Base-by-base conservation (phyloP, 2,797 vertebrate genomes). In the Nannoperca australis region DNA sequence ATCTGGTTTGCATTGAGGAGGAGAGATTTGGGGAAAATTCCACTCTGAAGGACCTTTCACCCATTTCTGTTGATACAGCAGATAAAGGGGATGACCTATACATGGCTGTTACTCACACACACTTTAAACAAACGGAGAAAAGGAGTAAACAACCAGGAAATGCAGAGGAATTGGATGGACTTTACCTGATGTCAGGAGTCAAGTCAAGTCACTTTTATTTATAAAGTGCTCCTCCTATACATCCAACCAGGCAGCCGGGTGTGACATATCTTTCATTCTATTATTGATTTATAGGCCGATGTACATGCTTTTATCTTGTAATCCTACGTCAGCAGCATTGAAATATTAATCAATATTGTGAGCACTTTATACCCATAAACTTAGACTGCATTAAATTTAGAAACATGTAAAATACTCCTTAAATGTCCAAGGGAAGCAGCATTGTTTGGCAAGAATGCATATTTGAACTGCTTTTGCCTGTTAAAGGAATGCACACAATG, bases 31-130 rank as follows among this genome's bases (percentile, higher is more conserved):
- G 72, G 85, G 82, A 90, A 92, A 93, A 95, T 93, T 94, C 91
- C 93, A 76, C 72, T 74, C 71, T 79, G 75, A 81, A 62, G 79
- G 90, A 95, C 94, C 95, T 96, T 96, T 96, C 92, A 95, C 95
- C 94, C 88, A 95, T 94, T 95, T 96, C 86, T 91, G 88, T 84
- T 88, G 79, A 92, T 89, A 83, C 72, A 82, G 68, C 81, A 85
- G 80, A 88, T 84, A 68, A 85, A 83, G 36, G 68, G 54, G 66
- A 34, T 80, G 78, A 82, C 76, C 78, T 13, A 24, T 24, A 38
- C 32, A 51, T 20, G 58, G 49, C 64, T 68, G 45, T 22, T 70
- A 18, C 24, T 15, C 24, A 10, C 32, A 24, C 51, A 49, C 10
- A 58, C 14, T 69, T 55, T 34, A 76, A 74, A 84, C 55, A 85